Percentiles rank a stretch among this genome's conserved stretches.
Evolutionary conservation across 1,140 invertebrate species (phyloP).

Genomic region (Brachionus manjavacas): DNA sequence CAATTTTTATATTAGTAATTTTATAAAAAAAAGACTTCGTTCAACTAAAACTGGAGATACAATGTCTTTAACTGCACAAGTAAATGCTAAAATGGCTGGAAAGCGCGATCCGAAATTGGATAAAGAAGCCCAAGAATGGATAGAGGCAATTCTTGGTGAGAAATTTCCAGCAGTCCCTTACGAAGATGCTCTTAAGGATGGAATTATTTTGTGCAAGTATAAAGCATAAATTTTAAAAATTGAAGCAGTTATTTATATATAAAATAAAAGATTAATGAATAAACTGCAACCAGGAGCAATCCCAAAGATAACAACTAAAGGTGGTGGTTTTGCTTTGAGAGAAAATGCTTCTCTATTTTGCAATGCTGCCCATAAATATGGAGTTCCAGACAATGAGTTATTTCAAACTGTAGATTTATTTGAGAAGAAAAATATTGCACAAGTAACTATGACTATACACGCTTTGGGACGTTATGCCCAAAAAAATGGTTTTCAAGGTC

Average conservation of each 20-base stretch:
- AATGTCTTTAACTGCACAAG: slow-evolving; percentile 40
- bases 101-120: slow-evolving; percentile 68
- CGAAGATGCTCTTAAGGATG: slow-evolving; percentile 86
- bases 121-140: slow-evolving; percentile 83
- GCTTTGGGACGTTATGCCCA: slow-evolving; percentile 78
- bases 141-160: slow-evolving; percentile 76
- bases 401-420: slow-evolving; percentile 90
- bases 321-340: slow-evolving; percentile 89
- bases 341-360: slow-evolving; percentile 87
- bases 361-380: slow-evolving; percentile 65
- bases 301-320: slow-evolving; percentile 77
- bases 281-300: slow-evolving; percentile 74
- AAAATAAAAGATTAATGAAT: slow-evolving; percentile 68
- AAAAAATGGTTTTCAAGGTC: slow-evolving; percentile 43
- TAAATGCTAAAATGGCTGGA: slow-evolving; percentile 39
- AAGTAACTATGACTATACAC: slow-evolving; percentile 84
- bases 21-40: neutral
- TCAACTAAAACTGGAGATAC: neutral
- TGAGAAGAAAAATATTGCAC: slow-evolving; percentile 84
- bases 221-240: slow-evolving; percentile 22
- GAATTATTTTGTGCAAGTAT: slow-evolving; percentile 75
- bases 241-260: neutral
- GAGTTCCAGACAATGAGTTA: slow-evolving; percentile 78
- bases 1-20: neutral
- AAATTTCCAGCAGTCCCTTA: slow-evolving; percentile 62